phyloP scores from a whole-genome alignment of 1,140 invertebrate genomes.

The Trachymyrmex cornetzi region DNA sequence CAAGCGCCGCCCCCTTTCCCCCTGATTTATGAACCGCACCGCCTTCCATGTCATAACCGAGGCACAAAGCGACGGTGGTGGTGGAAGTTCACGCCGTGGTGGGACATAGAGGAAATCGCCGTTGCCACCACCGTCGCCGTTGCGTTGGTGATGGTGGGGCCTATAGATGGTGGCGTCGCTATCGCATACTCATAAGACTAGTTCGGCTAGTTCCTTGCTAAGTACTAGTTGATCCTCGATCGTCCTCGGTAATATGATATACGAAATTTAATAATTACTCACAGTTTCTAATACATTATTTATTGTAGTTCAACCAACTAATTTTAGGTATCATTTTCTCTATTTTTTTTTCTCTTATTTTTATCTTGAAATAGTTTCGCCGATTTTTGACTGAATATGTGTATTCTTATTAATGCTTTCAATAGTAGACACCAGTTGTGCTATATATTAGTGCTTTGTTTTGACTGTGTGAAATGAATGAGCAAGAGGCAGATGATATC shows the following conservation, averaged over 20 bases:
- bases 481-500: background rate
- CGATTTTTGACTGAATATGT: background rate
- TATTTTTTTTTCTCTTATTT: background rate
- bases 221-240: constrained; percentile 82
- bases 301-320: background rate
- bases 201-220: constrained; percentile 70
- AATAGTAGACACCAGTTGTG: background rate
- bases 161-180: constrained; percentile 19
- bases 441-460: background rate
- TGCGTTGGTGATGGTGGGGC: constrained; percentile 24
- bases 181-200: constrained; percentile 73
- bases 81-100: constrained; percentile 39
- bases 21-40: constrained; percentile 87
- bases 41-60: constrained; percentile 86
- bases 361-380: background rate
- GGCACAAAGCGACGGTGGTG: constrained; percentile 44
- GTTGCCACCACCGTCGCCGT: background rate
- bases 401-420: background rate
- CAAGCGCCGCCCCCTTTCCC: constrained; percentile 81
- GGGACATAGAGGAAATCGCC: constrained; percentile 58
- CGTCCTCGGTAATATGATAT: background rate
- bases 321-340: background rate
- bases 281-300: background rate
- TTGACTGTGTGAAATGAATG: background rate
- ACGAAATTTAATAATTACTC: background rate